Percentiles rank a stretch among this genome's conserved stretches.
Evolutionary conservation across 2,888 invertebrate species (phyloP).

Genomic region (Xestoiulus laeticollis): DNA sequence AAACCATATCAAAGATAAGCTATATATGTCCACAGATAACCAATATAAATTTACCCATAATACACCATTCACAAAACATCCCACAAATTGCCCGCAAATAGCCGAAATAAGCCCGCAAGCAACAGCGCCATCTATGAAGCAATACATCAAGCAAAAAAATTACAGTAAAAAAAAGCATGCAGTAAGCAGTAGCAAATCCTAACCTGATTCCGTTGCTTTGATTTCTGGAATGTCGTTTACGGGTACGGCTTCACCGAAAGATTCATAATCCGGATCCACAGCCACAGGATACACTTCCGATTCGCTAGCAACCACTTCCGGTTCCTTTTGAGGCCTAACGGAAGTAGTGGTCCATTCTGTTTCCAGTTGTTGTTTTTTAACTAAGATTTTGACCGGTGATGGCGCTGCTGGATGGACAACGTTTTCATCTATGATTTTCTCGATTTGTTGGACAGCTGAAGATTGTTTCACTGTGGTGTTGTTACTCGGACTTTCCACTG

Average conservation of each 20-base stretch:
- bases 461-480: background rate
- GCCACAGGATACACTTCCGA: background rate
- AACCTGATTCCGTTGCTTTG: background rate
- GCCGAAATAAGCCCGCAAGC: background rate
- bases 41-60: too few relatives aligned
- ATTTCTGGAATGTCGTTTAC: background rate
- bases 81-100: background rate
- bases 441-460: background rate
- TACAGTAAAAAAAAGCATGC: background rate
- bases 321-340: background rate
- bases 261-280: conserved; percentile 12
- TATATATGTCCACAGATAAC: too few relatives aligned
- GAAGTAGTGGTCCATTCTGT: background rate
- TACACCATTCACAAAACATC: too few relatives aligned
- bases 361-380: background rate
- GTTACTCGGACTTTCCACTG: background rate
- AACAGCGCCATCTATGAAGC: background rate
- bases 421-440: background rate
- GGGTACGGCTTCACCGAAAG: background rate
- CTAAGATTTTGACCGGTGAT: background rate
- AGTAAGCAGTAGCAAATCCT: background rate
- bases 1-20: too few relatives aligned
- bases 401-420: background rate
- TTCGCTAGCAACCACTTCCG: background rate
- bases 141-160: background rate